Percentiles rank a stretch among this genome's conserved stretches.
Evolutionary conservation across 2,888 invertebrate genomes (phyloP).

Genomic region (Stenurella melanura): DNA sequence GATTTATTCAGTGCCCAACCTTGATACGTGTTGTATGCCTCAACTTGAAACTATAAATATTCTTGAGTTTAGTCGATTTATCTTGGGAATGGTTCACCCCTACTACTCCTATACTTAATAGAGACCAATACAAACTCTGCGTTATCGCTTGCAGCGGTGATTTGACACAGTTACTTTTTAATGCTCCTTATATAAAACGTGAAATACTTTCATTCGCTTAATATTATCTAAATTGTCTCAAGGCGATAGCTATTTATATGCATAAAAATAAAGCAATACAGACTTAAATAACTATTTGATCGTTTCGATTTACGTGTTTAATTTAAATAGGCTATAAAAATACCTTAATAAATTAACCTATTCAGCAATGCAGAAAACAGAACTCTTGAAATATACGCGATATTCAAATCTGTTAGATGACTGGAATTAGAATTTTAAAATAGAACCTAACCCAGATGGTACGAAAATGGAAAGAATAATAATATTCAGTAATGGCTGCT

Average conservation of each 20-base stretch:
- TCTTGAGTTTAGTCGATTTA: too few species aligned
- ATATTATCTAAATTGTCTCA: not conserved
- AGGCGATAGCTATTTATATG: not conserved
- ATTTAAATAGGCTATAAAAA: not conserved
- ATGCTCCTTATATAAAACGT: too few species aligned
- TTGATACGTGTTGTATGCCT: too few species aligned
- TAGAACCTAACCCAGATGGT: not conserved
- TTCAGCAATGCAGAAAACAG: not conserved
- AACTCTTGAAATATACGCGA: not conserved
- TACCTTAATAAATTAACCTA: not conserved
- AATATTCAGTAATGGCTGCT: not conserved
- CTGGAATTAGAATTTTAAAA: not conserved
- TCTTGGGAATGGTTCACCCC: too few species aligned
- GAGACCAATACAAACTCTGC: too few species aligned
- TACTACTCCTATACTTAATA: too few species aligned
- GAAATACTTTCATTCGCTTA: too few species aligned
- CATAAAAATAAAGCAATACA: not conserved
- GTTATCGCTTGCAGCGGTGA: too few species aligned
- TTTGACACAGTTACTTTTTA: too few species aligned
- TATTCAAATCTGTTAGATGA: not conserved
- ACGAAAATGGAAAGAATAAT: not conserved
- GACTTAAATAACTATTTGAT: not conserved
- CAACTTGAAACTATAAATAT: too few species aligned
- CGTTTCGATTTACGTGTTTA: not conserved
- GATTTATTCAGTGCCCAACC: too few species aligned